Base-by-base conservation (phyloP, 2,797 vertebrate genomes). In the Pantherophis vulpinus region DNA sequence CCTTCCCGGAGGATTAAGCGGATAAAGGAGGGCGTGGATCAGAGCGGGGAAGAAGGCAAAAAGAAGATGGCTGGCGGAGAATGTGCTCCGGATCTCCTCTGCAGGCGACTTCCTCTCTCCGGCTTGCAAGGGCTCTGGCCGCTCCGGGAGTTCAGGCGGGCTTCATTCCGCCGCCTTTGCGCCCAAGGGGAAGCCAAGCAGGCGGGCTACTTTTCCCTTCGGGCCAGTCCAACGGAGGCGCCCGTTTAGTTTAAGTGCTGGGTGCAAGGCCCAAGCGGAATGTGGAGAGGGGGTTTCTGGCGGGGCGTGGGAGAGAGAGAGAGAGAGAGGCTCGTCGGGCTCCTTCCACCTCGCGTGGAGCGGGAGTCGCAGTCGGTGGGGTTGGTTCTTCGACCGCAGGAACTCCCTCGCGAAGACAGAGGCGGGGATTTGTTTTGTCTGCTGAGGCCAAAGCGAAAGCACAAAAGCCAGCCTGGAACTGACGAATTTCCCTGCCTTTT, bases 41-140 rank as follows among this genome's bases (percentile, higher is more conserved):
- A 37, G 86, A 56, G 54, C 54, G 29, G 61, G 55, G 79, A 55
- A 55, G n/a, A 54, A 60, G 88, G 79, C 60, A 29, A 13, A 87
- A 87, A 54, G 47, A 92, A 94, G 89, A 92, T 92, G 93, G 93
- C 93, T 87, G 90, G 90, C 55, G 37, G 11, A 23, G 86, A 23
- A n/a, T 0, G 79, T 37, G 32, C 83, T 32, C 37, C 20, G 4
- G 70, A 61, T 63, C 83, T 63, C 83, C 12, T 47, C 87, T 2
- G 12, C 13, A 20, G 12, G 56, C 58, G 14, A 61, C 59, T 54
- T 42, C 51, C 12, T 66, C 61, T n/a, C 47, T 90, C 60, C 60
- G 47, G 37, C 54, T 14, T 14, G 58, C 56, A 11, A 55, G 32
- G 23, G 55, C 70, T 13, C 61, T 66, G 59, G 32, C 87, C 32